Evolutionary conservation across 1,140 invertebrate species (phyloP).

Genomic region (Frieseomelitta varia): DNA sequence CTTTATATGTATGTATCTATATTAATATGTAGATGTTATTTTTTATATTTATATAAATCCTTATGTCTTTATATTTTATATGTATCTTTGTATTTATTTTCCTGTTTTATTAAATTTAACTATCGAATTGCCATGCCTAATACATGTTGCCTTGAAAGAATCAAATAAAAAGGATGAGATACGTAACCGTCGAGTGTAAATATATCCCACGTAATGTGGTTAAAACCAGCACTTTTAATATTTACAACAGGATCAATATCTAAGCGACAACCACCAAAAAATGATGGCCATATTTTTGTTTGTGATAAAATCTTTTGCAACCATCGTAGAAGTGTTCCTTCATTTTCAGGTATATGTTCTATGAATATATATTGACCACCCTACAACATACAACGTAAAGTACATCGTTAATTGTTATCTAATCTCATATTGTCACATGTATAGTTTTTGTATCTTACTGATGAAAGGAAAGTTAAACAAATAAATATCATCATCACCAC

Average conservation of each 20-base stretch:
- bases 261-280: constrained; percentile 75
- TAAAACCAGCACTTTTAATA: constrained; percentile 71
- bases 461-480: neutral
- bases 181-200: constrained; percentile 71
- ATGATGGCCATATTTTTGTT: constrained; percentile 73
- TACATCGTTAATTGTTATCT: too few relatives aligned
- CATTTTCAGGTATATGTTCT: constrained; percentile 73
- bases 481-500: neutral
- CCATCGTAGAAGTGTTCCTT: constrained; percentile 66
- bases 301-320: constrained; percentile 72
- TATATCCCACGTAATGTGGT: constrained; percentile 64
- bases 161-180: constrained; percentile 69
- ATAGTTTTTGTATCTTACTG: neutral
- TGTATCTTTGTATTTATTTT: neutral
- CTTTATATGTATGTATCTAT: neutral
- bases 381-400: constrained; percentile 57
- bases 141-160: constrained; percentile 71
- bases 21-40: neutral
- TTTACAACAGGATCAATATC: constrained; percentile 66
- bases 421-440: neutral
- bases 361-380: constrained; percentile 75
- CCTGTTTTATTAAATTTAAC: neutral
- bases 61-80: neutral
- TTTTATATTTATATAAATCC: neutral
- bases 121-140: constrained; percentile 73